Percentiles rank a stretch among this genome's conserved stretches.
Evolutionary conservation across 2,797 vertebrate species (phyloP).

Genomic region (Rhinogobio ventralis): DNA sequence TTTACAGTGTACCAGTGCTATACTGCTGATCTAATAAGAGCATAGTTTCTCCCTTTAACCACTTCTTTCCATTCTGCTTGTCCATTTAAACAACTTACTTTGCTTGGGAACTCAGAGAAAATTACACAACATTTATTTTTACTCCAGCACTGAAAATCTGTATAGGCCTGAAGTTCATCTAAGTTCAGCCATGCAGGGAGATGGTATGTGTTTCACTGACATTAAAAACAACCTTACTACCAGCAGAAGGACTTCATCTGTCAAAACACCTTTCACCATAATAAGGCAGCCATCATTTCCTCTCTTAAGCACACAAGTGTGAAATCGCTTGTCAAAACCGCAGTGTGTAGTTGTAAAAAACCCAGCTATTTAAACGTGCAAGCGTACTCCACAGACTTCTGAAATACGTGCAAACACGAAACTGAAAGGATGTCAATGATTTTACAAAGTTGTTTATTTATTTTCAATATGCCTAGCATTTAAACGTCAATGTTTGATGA

Average conservation of each 20-base stretch:
- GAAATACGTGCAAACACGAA: background rate
- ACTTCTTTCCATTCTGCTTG: background rate
- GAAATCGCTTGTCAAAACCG: constrained; percentile 35
- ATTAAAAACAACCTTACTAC: constrained; percentile 25
- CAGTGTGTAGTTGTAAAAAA: constrained; percentile 2
- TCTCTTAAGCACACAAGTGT: constrained; percentile 21
- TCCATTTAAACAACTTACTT: background rate
- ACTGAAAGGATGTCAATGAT: background rate
- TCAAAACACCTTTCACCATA: constrained; percentile 39
- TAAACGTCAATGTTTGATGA: background rate
- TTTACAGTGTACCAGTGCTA: too few species aligned
- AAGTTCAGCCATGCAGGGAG: constrained; percentile 20
- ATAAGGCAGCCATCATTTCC: constrained; percentile 39
- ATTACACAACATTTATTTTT: constrained; percentile 13
- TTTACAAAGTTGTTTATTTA: background rate
- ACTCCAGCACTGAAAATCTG: constrained; percentile 8
- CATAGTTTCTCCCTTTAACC: background rate
- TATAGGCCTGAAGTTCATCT: background rate
- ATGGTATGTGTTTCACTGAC: constrained; percentile 27
- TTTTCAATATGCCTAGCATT: background rate
- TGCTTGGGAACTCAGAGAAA: constrained; percentile 11
- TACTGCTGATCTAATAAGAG: background rate
- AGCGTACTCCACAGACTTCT: background rate
- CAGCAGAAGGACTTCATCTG: constrained; percentile 24
- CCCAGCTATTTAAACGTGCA: background rate